Base-by-base conservation (phyloP, 2,888 invertebrate species). In the Pomacea canaliculata region DNA sequence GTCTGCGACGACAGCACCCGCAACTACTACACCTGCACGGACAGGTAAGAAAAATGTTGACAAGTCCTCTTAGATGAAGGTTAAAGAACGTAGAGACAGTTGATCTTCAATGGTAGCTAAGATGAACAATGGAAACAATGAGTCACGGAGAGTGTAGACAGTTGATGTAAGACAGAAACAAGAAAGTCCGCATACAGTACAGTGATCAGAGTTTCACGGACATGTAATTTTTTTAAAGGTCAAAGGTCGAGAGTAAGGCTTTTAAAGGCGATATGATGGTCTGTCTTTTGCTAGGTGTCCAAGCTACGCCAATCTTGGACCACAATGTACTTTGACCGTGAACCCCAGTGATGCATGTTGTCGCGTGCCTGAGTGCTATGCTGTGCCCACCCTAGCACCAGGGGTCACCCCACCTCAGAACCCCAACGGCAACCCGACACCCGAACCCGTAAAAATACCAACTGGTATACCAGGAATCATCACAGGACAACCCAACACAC, bases 341-440 rank as follows among this genome's bases (percentile, higher is more conserved):
- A 83, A 84, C 79, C 84, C 83, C 7, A 82, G 81, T 12, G 85
- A 86, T 72, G 76, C 83, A 10, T 86, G 86, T 80, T 86, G 86
- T 77, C 83, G 81, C 78, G 77, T 79, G 13, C 84, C 85, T n/a
- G 78, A 79, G 19, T 83, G 83, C 46, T 74, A 79, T 27, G 27
- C 48, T 8, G 12, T 37, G 1, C 76, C 76, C 60, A 71, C 62
- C 7, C 23, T 51, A 9, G 60, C 37, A 0, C 71, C 76, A 7
- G 27, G 23, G 13, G 46, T n/a, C 27, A 68, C 66, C 18, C 71
- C 71, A 1, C 27, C 48, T 23, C 66, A n/a, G 18, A 60, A 13
- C 18, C 76, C 71, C 1, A 59, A 62, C 37, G 10, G 65, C 69
- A 69, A 60, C 63, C 68, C 49, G 27, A 74, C 69, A 7, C 27